Base-by-base conservation (phyloP, 2,113 vertebrate genomes). In the Nicator chloris region DNA sequence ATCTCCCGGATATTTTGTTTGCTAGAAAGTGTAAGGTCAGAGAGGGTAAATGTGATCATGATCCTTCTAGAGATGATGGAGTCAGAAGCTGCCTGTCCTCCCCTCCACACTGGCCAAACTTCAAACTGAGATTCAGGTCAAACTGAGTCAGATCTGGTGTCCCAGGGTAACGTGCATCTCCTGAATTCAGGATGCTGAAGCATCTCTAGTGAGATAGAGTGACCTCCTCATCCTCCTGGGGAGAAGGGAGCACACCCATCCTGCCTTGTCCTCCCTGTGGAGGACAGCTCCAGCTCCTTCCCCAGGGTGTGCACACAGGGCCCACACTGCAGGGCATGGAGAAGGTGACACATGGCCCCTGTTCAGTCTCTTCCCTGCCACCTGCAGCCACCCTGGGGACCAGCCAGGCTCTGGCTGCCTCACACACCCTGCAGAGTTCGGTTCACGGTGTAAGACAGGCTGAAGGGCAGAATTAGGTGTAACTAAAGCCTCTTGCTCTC, bases 401-500 rank as follows among this genome's bases (percentile, higher is more conserved):
- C 9, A 4, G 42, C 37, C 13, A 1, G 7, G 22, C 42, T 83
- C 68, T 10, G 0, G 12, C 70, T 75, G 49, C 57, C 49, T 54
- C 77, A 0, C 4, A 0, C 26, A 45, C 85, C 18, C 54, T 9
- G 10, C 24, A 15, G 86, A 75, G 60, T 60, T 57, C 66, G 69
- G 13, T 28, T 79, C 4, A 2, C 16, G 8, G 31, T 28, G 65
- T 26, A 39, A 56, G 80, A 80, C 89, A 45, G 75, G 42, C 71
- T 44, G 47, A 65, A 47, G 86, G 69, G 79, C 82, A 86, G 88
- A 92, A 92, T 90, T 85, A 86, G 61, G 23, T 47, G 84, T 87
- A 92, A 92, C 88, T 44, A 53, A 95, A 94, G 57, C 77, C 71
- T 75, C 66, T 87, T 68, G 81, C 85, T 88, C 82, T 88, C 80